Evolutionary conservation across 2,888 invertebrate genomes (phyloP).

Genomic region (Tipula lateralis): DNA sequence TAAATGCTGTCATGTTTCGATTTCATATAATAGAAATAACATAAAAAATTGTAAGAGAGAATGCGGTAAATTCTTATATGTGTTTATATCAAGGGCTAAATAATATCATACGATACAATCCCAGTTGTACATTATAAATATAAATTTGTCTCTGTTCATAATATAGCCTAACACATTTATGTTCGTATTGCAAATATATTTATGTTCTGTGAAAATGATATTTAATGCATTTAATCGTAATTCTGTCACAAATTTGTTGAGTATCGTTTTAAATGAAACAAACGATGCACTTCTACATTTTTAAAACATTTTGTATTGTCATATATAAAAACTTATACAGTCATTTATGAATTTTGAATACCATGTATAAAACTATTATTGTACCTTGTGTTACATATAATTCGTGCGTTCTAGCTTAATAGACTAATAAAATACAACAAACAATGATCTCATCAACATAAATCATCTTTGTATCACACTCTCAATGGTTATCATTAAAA

Average conservation of each 20-base stretch:
- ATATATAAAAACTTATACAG: no score
- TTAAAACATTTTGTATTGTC: no score
- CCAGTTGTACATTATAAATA: background rate
- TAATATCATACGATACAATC: background rate
- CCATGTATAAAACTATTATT: background rate
- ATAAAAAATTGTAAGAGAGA: background rate
- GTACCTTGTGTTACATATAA: background rate
- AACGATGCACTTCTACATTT: no score
- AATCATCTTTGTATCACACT: background rate
- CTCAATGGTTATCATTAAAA: background rate
- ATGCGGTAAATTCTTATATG: background rate
- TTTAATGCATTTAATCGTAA: background rate
- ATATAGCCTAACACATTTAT: background rate
- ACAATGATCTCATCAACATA: background rate
- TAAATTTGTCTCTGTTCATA: background rate
- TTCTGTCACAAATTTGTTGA: no score
- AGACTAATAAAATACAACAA: background rate
- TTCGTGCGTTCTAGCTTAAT: background rate
- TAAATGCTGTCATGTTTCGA: background rate
- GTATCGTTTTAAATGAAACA: no score
- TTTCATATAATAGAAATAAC: background rate
- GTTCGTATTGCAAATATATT: background rate
- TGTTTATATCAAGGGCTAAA: background rate
- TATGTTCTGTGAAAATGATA: background rate
- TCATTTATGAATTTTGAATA: no score